A percentile compares a stretch with the other conserved stretches of the same genome.
These are phyloP conservation scores for Schlechtendalia chinensis DNA, from an alignment of 1,140 invertebrate genomes.

Conservation along the genomic window DNA sequence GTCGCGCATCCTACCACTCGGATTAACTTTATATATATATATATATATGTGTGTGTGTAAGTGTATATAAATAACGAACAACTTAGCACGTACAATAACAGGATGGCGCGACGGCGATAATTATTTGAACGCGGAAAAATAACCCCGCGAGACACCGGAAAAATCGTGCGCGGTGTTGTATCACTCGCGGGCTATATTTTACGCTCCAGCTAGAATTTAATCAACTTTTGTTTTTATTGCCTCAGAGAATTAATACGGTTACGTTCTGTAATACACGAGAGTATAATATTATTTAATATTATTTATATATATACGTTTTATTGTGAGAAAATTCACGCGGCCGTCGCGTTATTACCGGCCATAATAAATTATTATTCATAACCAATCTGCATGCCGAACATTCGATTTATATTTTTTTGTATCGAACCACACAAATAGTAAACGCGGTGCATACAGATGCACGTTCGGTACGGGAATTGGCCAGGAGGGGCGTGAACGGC, in stretches of 20 bases:
- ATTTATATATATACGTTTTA: too few species aligned
- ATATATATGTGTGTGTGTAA: too few species aligned
- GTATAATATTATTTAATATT: background rate
- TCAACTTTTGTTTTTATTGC: slow-evolving; percentile 3
- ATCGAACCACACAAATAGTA: too few species aligned
- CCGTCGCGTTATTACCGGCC: too few species aligned
- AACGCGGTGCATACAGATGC: too few species aligned
- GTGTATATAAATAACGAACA: slow-evolving; percentile 22
- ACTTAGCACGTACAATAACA: slow-evolving; percentile 26
- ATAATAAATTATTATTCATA: too few species aligned
- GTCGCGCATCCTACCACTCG: background rate
- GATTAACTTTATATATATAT: slow-evolving; percentile 14
- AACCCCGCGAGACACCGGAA: slow-evolving; percentile 9
- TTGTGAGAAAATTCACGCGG: background rate
- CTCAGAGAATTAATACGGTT: background rate
- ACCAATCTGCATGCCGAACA: background rate
- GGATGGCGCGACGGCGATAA: background rate
- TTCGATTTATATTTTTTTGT: too few species aligned
- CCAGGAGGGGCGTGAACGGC: too few species aligned
- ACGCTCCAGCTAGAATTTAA: background rate
- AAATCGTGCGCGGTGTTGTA: slow-evolving; percentile 4
- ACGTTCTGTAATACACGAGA: background rate
- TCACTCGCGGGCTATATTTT: background rate
- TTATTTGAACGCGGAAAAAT: slow-evolving; percentile 16
- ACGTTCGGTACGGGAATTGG: too few species aligned